A percentile compares a stretch with the other conserved stretches of the same genome.
phyloP scores from a whole-genome alignment of 2,113 vertebrate species.

The Nibea albiflora region DNA sequence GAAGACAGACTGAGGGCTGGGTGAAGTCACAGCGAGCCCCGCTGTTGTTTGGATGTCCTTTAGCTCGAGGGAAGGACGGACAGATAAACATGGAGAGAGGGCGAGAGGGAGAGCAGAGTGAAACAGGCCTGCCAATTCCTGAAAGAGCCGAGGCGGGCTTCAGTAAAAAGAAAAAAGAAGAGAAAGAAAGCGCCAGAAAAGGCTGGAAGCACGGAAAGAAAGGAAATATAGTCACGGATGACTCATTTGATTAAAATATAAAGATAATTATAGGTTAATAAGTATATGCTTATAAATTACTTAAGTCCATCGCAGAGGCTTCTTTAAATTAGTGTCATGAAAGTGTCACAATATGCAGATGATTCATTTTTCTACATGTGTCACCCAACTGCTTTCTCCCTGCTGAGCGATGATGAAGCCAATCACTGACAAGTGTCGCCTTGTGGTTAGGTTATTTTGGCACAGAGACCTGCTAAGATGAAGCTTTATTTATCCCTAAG shows the following conservation, averaged over 20 bases:
- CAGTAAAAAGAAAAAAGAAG: conserved; percentile 4
- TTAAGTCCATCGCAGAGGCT: too few relatives aligned
- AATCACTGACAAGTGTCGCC: background rate
- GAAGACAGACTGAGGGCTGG: conserved; percentile 44
- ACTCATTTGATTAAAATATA: background rate
- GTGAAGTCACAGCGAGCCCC: conserved; percentile 51
- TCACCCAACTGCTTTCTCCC: background rate
- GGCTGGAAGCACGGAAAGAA: background rate
- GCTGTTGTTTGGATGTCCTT: conserved; percentile 73
- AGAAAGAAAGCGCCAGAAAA: background rate
- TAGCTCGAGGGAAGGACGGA: conserved; percentile 71
- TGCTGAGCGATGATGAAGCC: background rate
- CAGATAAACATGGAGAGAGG: conserved; percentile 59
- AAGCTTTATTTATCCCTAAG: background rate
- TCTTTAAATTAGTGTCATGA: background rate
- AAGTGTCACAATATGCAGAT: conserved; percentile 17
- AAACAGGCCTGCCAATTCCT: conserved; percentile 54
- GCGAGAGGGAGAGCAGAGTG: conserved; percentile 35
- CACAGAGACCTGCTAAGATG: background rate
- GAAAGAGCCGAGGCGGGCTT: conserved; percentile 43
- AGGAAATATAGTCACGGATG: background rate
- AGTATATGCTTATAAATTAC: background rate
- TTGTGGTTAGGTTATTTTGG: background rate
- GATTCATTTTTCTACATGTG: background rate
- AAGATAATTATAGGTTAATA: background rate